phyloP scores from a whole-genome alignment of 1,140 invertebrate genomes.

The Ceratina australensis region DNA sequence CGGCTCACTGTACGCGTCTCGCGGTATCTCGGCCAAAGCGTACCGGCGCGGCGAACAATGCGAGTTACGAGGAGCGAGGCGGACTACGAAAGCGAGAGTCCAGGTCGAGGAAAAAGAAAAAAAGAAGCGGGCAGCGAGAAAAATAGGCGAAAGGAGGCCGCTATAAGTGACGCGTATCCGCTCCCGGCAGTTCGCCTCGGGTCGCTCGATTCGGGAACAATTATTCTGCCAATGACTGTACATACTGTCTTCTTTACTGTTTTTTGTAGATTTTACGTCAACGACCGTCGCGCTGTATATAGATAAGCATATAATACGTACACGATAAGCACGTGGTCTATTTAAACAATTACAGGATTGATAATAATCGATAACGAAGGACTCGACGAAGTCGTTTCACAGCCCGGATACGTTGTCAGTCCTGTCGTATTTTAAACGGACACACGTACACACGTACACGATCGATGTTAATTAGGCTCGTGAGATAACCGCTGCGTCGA shows the following conservation, averaged over 20 bases:
- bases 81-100: conserved; percentile 39
- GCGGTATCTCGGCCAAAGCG: conserved; percentile 15
- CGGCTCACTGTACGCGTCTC: conserved; percentile 30
- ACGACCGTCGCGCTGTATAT: conserved; percentile 59
- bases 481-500: conserved; percentile 35
- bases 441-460: conserved; percentile 7
- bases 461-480: conserved; percentile 25
- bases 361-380: neutral
- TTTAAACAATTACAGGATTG: neutral
- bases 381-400: no score
- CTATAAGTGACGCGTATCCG: conserved; percentile 7
- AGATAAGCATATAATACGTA: conserved; percentile 38
- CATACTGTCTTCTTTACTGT: conserved; percentile 60
- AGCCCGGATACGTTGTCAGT: no score
- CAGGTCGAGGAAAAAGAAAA: neutral
- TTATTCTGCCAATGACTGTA: conserved; percentile 66
- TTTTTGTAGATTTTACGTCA: conserved; percentile 60
- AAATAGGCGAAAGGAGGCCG: conserved; percentile 9
- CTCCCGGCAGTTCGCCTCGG: conserved; percentile 44
- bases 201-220: conserved; percentile 60
- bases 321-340: conserved; percentile 7
- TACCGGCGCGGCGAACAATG: conserved; percentile 42
- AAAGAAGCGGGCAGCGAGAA: neutral
- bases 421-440: no score
- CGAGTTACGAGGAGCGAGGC: conserved; percentile 37